Percentiles rank a stretch among this genome's conserved stretches.
These are phyloP conservation scores for Cyclargus thomasi DNA, from an alignment of 1,140 invertebrate species.

Conservation along the genomic window DNA sequence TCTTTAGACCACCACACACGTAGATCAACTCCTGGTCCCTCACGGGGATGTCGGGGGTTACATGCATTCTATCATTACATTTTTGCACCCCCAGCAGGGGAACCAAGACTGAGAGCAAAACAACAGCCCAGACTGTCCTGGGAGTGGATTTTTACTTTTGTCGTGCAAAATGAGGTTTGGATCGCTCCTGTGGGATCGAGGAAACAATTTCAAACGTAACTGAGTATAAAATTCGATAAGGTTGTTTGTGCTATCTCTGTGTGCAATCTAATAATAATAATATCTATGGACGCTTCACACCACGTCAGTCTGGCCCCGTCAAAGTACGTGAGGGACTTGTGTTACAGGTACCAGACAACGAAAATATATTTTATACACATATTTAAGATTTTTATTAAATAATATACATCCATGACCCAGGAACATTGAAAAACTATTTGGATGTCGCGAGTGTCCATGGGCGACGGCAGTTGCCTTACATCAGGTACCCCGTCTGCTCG, in stretches of 20 bases:
- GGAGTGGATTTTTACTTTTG: slow-evolving; percentile 10
- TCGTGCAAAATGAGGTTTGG: slow-evolving; percentile 7
- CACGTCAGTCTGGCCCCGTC: no score
- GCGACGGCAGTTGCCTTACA: no score
- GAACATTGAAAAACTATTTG: no score
- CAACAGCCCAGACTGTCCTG: not conserved
- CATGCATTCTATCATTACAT: not conserved
- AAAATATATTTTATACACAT: no score
- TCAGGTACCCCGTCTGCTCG: no score
- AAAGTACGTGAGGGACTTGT: no score
- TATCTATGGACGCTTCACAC: no score
- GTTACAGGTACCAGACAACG: no score
- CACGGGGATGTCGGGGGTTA: not conserved
- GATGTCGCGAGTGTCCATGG: no score
- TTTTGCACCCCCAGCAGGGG: not conserved
- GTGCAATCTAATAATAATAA: no score
- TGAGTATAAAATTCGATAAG: not conserved
- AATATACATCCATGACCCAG: no score
- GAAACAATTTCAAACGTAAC: not conserved
- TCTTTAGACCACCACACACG: not conserved
- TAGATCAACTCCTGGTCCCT: not conserved
- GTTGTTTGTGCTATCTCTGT: not conserved
- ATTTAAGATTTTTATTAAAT: no score
- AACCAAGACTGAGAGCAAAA: not conserved
- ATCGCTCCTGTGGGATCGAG: not conserved